Base-by-base conservation (phyloP, 2,888 invertebrate genomes). In the Protodeltote pygarga region DNA sequence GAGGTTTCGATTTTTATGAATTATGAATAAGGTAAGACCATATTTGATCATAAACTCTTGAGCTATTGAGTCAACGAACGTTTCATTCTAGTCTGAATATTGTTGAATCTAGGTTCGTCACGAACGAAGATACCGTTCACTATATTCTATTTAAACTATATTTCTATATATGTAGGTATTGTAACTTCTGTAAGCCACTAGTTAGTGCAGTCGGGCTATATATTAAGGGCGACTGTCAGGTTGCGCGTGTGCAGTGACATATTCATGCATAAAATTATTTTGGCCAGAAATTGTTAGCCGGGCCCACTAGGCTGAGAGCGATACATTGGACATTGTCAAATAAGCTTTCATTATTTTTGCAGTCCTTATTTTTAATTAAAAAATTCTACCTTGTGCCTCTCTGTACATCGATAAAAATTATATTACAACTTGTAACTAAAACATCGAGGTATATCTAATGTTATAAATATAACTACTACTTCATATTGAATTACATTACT, bases 251-350 rank as follows among this genome's bases (percentile, higher is more conserved):
- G 57, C 58, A 34, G 38, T 38, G 74, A 78, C 78, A 76, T 66
- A 59, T 68, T 70, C 75, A 83, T 81, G 82, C 77, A 82, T 81
- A 81, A 74, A 68, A 81, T 82, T 81, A 81, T 75, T 77, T 70
- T 24, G 61, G 42, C 66, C 69, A 68, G 72, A 66, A 71, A 69
- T 69, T 70, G 72, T 77, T 74, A 72, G 63, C 28, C n/a, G 13
- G 28, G n/a, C 33, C 21, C 55, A 52, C 52, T 48, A 58, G 28
- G 49, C 34, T 19, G 15, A n/a, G n/a, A n/a, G 16, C 15, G 3
- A 34, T 34, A 55, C 29, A 34, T 42, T 48, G 20, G 27, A 20
- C 11, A 28, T 34, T 29, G 17, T 32, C 13, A 37, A 45, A 35
- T 47, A 14, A 17, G 4, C 28, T 40, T 24, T 33, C 20, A 49